Evolutionary conservation across 1,140 invertebrate genomes (phyloP), one percentile per base, ranked within the genome.

Genomic region (Notospermus geniculatus): DNA sequence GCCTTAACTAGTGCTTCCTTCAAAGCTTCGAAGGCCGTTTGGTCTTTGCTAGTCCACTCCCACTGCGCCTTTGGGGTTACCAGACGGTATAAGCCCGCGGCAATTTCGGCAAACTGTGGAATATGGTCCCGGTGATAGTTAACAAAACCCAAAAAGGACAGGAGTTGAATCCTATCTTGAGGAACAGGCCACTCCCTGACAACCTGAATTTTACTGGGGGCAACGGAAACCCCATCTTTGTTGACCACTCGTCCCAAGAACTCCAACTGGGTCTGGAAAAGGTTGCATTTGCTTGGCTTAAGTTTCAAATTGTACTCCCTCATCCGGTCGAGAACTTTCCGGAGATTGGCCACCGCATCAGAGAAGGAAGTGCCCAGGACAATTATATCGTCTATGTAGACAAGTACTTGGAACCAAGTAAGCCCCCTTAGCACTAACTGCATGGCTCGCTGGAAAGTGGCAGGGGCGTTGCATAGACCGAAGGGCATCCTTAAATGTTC

Each of bases 281-380:
- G 15, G 63, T 64, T 17, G 63, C 58, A 0, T 50, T 50, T 25
- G 63, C 63, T n/a, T 62, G 54, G 17, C 29, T 43, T 2, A 64
- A 29, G 13, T 62, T 63, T 30, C 65, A 67, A 32, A 39, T 17
- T 36, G 62, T 63, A 2, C 25, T 22, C 15, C 41, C 41, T n/a
- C n/a, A n/a, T n/a, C n/a, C n/a, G n/a, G n/a, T n/a, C n/a, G n/a
- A n/a, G n/a, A n/a, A n/a, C n/a, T n/a, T n/a, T n/a, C n/a, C n/a
- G n/a, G n/a, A n/a, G n/a, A n/a, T n/a, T n/a, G n/a, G n/a, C n/a
- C n/a, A n/a, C n/a, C n/a, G n/a, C n/a, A n/a, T n/a, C n/a, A n/a
- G n/a, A n/a, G n/a, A n/a, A n/a, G n/a, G n/a, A n/a, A n/a, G n/a
- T n/a, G n/a, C n/a, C n/a, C n/a, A n/a, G n/a, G n/a, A n/a, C n/a